phyloP scores from a whole-genome alignment of 2,888 invertebrate species.

The Troglohyphantes excavatus region DNA sequence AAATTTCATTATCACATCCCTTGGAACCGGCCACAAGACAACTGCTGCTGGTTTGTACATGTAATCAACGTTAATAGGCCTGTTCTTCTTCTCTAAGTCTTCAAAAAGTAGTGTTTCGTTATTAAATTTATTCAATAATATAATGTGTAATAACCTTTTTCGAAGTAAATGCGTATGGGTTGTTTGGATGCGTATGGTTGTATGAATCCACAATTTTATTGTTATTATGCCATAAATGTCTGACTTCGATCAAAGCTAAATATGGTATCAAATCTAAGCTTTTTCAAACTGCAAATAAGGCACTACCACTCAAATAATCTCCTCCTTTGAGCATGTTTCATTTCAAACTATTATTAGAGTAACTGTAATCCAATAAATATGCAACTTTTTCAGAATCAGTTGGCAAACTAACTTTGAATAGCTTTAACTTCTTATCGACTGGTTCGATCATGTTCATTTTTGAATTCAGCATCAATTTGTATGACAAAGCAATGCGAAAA shows the following conservation, averaged over 20 bases:
- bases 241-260: background rate
- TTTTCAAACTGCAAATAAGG: background rate
- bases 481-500: background rate
- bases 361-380: background rate
- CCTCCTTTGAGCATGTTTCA: background rate
- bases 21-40: background rate
- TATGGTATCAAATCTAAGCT: background rate
- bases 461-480: background rate
- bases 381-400: background rate
- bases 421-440: background rate
- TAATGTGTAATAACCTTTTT: background rate
- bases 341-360: background rate
- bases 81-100: background rate
- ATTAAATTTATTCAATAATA: background rate
- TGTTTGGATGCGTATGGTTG: too few species aligned
- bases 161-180: too few species aligned
- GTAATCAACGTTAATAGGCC: background rate
- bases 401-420: background rate
- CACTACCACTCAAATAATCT: background rate
- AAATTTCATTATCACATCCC: background rate
- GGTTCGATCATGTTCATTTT: background rate
- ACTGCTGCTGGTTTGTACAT: background rate
- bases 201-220: too few species aligned
- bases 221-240: background rate
- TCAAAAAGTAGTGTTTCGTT: background rate